Percentiles rank a stretch among this genome's conserved stretches.
These are phyloP conservation scores for Heliconius hortense DNA, from an alignment of 2,888 invertebrate genomes.

Conservation along the genomic window DNA sequence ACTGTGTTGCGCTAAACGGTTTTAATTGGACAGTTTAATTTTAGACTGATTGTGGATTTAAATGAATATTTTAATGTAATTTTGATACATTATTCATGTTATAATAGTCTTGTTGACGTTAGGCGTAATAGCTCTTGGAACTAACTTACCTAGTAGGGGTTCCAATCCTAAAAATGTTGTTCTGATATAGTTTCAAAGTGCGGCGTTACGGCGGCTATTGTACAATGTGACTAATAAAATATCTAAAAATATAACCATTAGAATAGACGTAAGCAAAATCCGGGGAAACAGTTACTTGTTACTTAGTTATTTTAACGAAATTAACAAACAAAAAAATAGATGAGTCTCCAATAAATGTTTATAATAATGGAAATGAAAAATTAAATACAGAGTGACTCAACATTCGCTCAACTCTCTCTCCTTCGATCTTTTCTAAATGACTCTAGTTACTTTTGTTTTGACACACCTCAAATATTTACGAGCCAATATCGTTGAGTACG, in stretches of 20 bases:
- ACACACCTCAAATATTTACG: constrained; percentile 52
- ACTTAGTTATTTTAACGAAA: too few species aligned
- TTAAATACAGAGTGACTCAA: not conserved
- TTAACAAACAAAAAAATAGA: too few species aligned
- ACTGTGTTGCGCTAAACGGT: constrained; percentile 13
- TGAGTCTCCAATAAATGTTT: not conserved
- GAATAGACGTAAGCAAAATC: too few species aligned
- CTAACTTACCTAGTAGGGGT: not conserved
- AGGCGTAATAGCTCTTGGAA: not conserved
- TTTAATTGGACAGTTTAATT: constrained; percentile 8
- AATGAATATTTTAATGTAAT: not conserved
- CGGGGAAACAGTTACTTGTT: too few species aligned
- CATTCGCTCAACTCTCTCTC: not conserved
- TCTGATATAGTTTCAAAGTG: too few species aligned
- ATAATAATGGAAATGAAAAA: not conserved
- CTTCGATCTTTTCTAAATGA: constrained; percentile 13
- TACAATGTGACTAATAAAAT: too few species aligned
- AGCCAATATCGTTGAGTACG: constrained; percentile 52
- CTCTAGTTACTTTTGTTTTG: constrained; percentile 34
- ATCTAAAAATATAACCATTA: too few species aligned
- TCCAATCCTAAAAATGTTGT: not conserved
- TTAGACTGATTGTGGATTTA: not conserved
- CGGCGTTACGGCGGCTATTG: too few species aligned
- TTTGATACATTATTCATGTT: not conserved
- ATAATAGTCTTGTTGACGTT: not conserved